A percentile compares a stretch with the other conserved stretches of the same genome.
phyloP scores from a whole-genome alignment of 2,113 vertebrate species.

The Thinocorus orbignyianus region DNA sequence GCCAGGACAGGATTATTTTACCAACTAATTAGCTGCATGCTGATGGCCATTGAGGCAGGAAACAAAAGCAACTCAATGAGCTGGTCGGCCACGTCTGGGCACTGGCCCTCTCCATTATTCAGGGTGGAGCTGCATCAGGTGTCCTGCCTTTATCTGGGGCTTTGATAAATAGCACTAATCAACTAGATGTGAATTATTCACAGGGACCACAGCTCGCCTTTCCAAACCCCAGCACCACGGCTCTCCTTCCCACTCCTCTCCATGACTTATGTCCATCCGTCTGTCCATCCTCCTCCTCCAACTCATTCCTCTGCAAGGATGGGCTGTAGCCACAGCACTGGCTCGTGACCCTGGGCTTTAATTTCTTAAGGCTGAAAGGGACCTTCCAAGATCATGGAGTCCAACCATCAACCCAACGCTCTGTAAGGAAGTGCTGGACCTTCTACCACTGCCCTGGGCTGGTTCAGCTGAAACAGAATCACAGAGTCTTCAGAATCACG shows the following conservation, averaged over 20 bases:
- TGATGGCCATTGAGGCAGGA: background rate
- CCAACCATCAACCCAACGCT: background rate
- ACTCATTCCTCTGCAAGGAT: background rate
- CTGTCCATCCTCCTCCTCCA: background rate
- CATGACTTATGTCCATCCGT: background rate
- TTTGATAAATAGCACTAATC: background rate
- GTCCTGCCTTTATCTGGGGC: conserved; percentile 6
- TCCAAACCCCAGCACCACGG: background rate
- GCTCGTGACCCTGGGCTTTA: background rate
- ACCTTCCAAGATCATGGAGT: background rate
- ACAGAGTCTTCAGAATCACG: no score
- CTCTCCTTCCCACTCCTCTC: background rate
- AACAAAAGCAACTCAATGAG: background rate
- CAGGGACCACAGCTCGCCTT: background rate
- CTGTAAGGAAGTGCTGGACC: no score
- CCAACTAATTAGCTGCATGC: background rate
- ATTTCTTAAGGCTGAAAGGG: background rate
- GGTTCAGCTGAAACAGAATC: no score
- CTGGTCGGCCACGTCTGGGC: accelerated
- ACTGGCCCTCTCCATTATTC: background rate
- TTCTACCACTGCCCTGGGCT: background rate
- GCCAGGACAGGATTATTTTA: background rate
- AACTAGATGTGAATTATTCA: background rate
- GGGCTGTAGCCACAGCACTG: background rate
- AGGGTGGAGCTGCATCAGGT: background rate